Evolutionary conservation across 2,888 invertebrate genomes (phyloP), one percentile per base, ranked within the genome.

Genomic region (Spodoptera littoralis): DNA sequence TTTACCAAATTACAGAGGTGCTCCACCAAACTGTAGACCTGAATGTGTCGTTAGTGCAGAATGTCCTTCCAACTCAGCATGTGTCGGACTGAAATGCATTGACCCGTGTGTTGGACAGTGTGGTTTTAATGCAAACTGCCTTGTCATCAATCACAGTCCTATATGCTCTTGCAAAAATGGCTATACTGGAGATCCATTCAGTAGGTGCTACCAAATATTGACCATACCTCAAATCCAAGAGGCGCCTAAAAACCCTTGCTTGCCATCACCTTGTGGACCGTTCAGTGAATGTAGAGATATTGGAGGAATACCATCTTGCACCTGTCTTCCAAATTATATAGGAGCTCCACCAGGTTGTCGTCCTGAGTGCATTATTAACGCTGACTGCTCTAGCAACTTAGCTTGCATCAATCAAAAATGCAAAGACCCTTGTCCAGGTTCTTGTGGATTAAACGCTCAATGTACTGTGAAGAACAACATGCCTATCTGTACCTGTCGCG

Each of bases 331-430:
- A 0, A 95, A 95, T 69, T 97, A 96, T 82, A 95, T 96, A 61
- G 97, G 97, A 47, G 95, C 96, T 54, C 97, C 97, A 46, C 97
- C 97, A 2, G 95, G 95, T 71, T 97, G 97, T 85, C 95, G 96
- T 42, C 96, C 97, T 5, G 96, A 96, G 84, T 97, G 97, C 84
- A 94, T 95, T 11, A 96, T 97, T 36, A 97, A 97, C 84, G 94
- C 97, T 0, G 98, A 98, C 80, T 98, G 98, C 86, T 89, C 96
- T 8, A 96, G 96, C 81, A 96, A 96, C 83, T 93, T 96, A 78
- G 97, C 98, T 46, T 98, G 98, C 82, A 96, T 98, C 50, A 96
- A 96, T 76, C 96, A 97, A 82, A 97, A 95, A 86, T 98, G 98
- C 86, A 93, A 90, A 73, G 97, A 98, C 88, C 97, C 97, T n/a